phyloP scores from a whole-genome alignment of 1,140 invertebrate species.

The Lasioglossum baleicum region DNA sequence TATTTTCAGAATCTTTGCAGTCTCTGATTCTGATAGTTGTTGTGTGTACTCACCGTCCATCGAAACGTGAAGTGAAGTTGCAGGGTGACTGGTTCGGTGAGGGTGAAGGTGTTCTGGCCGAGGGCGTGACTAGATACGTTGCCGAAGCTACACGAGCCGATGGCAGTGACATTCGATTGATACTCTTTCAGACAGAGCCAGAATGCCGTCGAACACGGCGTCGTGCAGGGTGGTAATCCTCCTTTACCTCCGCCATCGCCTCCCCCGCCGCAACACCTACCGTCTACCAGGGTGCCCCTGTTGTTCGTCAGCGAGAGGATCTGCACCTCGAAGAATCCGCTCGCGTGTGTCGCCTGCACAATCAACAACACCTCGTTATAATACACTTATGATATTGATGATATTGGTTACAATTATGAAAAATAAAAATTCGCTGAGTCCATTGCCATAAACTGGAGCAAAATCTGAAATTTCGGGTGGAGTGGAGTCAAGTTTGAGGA shows the following conservation, averaged over 20 bases:
- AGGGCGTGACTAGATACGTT: constrained; percentile 91
- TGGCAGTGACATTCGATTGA: constrained; percentile 90
- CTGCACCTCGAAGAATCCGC: constrained; percentile 95
- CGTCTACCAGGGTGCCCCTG: constrained; percentile 88
- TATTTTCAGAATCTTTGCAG: too few species aligned
- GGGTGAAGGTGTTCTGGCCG: constrained; percentile 92
- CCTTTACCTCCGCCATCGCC: constrained; percentile 72
- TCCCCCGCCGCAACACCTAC: constrained; percentile 89
- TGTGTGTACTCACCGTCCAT: constrained; percentile 89
- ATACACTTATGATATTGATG: neutral
- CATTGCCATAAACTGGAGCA: too few species aligned
- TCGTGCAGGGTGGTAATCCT: constrained; percentile 77
- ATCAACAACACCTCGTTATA: neutral
- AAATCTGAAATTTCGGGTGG: too few species aligned
- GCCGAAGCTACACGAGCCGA: constrained; percentile 93
- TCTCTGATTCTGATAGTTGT: neutral
- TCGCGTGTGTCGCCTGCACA: constrained; percentile 84
- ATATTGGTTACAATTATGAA: too few species aligned
- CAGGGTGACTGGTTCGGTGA: constrained; percentile 89
- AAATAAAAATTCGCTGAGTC: too few species aligned
- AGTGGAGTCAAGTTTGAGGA: too few species aligned
- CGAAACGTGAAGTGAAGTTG: constrained; percentile 92
- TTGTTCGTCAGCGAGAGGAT: constrained; percentile 93
- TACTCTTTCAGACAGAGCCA: constrained; percentile 95
- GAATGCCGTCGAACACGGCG: constrained; percentile 90